Evolutionary conservation across 2,797 vertebrate species (phyloP), one percentile per base, ranked within the genome.

Genomic region (Sebastes umbrosus): DNA sequence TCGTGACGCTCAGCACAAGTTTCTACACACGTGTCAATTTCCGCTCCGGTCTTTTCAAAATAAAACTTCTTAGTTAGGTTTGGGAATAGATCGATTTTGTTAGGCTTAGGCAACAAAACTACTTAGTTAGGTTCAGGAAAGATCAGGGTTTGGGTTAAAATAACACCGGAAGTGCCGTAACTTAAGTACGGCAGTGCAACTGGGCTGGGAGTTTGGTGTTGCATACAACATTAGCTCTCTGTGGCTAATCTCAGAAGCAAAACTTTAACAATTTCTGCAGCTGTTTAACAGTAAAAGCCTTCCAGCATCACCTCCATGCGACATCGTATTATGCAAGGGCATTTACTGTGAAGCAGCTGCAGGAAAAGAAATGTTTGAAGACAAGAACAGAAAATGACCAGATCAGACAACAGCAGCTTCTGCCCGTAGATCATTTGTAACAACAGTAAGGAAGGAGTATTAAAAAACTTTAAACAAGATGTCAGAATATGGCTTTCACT

Each of bases 351-450:
- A 31, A 69, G 69, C 72, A 68, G 65, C 46, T 34, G 20, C 68
- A 60, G 57, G 36, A 67, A 34, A 24, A 77, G 24, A 18, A 70
- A 57, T 67, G 24, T 22, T 52, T 4, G 13, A 76, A 39, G 29
- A 32, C 36, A 32, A 69, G 24, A 73, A 66, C 3, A 1, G 58
- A 32, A 65, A 58, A 16, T 36, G 32, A 76, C 27, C 5, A 24
- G 27, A 80, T 82, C 11, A 85, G 31, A 80, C 69, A 74, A 58
- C 25, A 29, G 14, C 7, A 32, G 63, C 32, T 36, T 71, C 14
- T 67, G 20, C 22, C 43, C 50, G 5, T 34, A 64, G 57, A 64
- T 79, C 27, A 62, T 22, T 31, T 65, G 46, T 20, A 69, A 58
- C 36, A 75, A 75, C 36, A 67, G 25, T 25, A 34, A 43, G 13